Evolutionary conservation across 2,113 vertebrate genomes (phyloP).

Genomic region (Epinephelus moara): DNA sequence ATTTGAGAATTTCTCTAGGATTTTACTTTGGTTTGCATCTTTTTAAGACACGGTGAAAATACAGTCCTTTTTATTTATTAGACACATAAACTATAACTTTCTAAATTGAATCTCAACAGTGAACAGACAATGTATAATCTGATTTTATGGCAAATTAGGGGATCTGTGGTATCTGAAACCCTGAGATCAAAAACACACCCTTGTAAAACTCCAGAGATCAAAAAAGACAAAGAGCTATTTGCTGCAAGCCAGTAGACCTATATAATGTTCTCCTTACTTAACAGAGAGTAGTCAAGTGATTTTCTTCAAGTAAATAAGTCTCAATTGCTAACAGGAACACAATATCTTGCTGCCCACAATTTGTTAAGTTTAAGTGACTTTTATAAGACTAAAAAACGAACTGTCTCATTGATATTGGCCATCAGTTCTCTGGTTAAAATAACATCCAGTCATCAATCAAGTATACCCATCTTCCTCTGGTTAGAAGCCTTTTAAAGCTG

Average conservation of each 20-base stretch:
- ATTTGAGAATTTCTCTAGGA: constrained; percentile 49
- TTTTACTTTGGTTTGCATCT: constrained; percentile 47
- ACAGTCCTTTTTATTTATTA: too few relatives aligned
- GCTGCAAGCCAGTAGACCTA: not conserved
- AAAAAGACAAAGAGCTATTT: too few relatives aligned
- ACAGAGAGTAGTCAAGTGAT: not conserved
- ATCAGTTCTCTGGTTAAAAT: not conserved
- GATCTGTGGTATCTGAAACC: not conserved
- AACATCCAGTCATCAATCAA: not conserved
- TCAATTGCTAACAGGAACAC: not conserved
- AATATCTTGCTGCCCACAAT: not conserved
- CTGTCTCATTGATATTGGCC: not conserved
- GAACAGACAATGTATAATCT: not conserved
- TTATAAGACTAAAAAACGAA: not conserved
- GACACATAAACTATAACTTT: not conserved
- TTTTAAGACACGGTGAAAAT: constrained; percentile 30
- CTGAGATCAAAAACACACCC: not conserved
- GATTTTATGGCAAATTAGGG: not conserved
- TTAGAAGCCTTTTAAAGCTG: constrained; percentile 6
- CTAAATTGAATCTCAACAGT: not conserved
- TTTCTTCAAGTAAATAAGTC: not conserved
- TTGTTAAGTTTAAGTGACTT: not conserved
- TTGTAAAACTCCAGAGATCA: too few relatives aligned
- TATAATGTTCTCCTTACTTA: not conserved
- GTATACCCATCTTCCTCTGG: not conserved